These are phyloP conservation scores for Synergus japonicus DNA, from an alignment of 2,888 invertebrate species.

Conservation along the genomic window DNA sequence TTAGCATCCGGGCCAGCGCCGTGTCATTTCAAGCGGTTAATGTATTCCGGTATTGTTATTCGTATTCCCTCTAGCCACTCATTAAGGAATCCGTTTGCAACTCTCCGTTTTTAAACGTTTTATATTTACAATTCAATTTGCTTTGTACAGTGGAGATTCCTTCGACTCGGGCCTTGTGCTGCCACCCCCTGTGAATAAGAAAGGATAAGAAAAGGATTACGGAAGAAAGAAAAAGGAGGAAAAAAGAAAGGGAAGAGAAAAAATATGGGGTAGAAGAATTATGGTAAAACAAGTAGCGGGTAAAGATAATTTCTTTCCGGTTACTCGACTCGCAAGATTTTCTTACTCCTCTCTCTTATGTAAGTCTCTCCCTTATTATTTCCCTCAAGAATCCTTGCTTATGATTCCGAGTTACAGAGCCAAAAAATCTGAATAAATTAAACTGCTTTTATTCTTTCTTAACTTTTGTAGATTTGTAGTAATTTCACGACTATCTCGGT, in stretches of 20 bases:
- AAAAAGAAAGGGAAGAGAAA: conserved; percentile 16
- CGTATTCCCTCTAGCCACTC: conserved; percentile 64
- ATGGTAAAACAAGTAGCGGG: conserved; percentile 50
- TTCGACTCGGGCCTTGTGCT: conserved; percentile 29
- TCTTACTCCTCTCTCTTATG: background rate
- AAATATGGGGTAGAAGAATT: conserved; percentile 40
- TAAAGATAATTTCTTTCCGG: conserved; percentile 56
- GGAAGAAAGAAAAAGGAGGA: conserved; percentile 5
- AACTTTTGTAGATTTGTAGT: background rate
- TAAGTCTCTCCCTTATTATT: conserved; percentile 14
- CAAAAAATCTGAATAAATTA: conserved; percentile 14
- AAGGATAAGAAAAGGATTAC: conserved; percentile 9
- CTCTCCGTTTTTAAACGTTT: conserved; percentile 69
- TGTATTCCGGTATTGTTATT: conserved; percentile 71
- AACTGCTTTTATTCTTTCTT: background rate
- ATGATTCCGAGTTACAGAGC: background rate
- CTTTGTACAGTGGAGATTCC: conserved; percentile 58
- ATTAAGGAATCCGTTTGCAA: conserved; percentile 68
- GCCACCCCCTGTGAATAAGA: conserved; percentile 9
- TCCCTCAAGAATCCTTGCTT: background rate
- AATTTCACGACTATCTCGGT: too few species aligned
- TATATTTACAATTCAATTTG: conserved; percentile 73
- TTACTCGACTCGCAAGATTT: conserved; percentile 45
- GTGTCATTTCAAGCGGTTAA: conserved; percentile 63
- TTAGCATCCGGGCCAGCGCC: conserved; percentile 42